phyloP scores from a whole-genome alignment of 2,888 invertebrate species.

The Resseliella maxima region DNA sequence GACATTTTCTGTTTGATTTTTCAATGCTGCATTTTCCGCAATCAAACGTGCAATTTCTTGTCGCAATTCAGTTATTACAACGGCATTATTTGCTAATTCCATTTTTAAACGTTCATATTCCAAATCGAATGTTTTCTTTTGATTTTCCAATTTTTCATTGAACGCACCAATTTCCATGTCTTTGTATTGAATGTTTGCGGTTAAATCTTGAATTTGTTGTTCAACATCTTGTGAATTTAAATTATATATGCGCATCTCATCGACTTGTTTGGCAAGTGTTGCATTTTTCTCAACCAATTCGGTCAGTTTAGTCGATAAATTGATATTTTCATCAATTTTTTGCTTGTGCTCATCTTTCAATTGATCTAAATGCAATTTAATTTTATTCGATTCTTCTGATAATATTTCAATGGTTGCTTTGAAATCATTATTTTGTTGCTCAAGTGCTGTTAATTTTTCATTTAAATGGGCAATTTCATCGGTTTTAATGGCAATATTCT shows the following conservation, averaged over 20 bases:
- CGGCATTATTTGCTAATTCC: conserved; percentile 65
- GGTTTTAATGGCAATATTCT: conserved; percentile 64
- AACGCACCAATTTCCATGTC: conserved; percentile 65
- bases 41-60: conserved; percentile 67
- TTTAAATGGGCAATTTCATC: conserved; percentile 67
- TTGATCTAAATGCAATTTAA: conserved; percentile 58
- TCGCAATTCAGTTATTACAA: conserved; percentile 67
- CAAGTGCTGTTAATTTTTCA: conserved; percentile 66
- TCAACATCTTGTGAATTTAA: conserved; percentile 58
- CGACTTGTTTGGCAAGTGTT: conserved; percentile 59
- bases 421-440: conserved; percentile 58
- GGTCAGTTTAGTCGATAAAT: conserved; percentile 60
- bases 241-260: conserved; percentile 59
- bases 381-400: conserved; percentile 59
- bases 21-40: conserved; percentile 62
- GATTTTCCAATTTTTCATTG: conserved; percentile 66
- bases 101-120: conserved; percentile 65
- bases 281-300: conserved; percentile 58
- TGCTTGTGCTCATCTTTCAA: conserved; percentile 58
- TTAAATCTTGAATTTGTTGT: conserved; percentile 59
- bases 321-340: conserved; percentile 60
- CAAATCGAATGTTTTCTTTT: conserved; percentile 63
- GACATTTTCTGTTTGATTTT: background rate
- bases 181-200: conserved; percentile 63
- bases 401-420: conserved; percentile 59